Evolutionary conservation across 2,113 vertebrate genomes (phyloP), one percentile per base, ranked within the genome.

Genomic region (Rhinoptilus africanus): DNA sequence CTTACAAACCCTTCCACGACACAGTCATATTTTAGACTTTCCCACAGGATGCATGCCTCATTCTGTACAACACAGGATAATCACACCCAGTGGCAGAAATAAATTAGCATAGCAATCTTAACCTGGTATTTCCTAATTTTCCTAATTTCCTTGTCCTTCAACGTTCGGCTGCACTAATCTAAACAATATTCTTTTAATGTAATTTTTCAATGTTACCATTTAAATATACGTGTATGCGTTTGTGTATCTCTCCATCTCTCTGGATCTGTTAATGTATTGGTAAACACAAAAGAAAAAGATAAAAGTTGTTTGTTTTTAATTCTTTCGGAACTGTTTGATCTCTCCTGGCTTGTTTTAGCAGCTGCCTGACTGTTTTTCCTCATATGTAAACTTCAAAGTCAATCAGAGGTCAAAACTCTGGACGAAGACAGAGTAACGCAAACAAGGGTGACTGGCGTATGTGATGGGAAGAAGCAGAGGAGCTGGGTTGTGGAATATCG

Each of bases 361-460:
- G 97, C 97, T 97, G 97, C 85, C 88, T 93, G 88, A 71, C 93
- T 96, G 90, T 92, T 97, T 94, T 93, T 95, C 81, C 89, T 96
- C 12, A 0, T 95, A 97, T 93, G 91, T 97, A 97, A 97, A 97
- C 96, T 95, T 97, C 92, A 95, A 96, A 97, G 95, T 97, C 94
- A 97, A 94, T 77, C 77, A 91, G 94, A 96, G 97, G 96, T 97
- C 97, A 97, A 96, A 95, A 85, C 90, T 86, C 79, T 88, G 91
- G 85, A 85, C 10, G 39, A 92, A 95, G 94, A 74, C 80, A 73
- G 88, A 78, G 60, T 60, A 89, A 96, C 0, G 66, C 93, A 97
- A 95, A 85, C 94, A 96, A 64, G 4, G 8, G 69, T 63, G 74
- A 60, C 51, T 87, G 71, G 85, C 5, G 6, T 51, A 53, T 90